phyloP scores from a whole-genome alignment of 2,797 vertebrate genomes.

The Geotrypetes seraphini region DNA sequence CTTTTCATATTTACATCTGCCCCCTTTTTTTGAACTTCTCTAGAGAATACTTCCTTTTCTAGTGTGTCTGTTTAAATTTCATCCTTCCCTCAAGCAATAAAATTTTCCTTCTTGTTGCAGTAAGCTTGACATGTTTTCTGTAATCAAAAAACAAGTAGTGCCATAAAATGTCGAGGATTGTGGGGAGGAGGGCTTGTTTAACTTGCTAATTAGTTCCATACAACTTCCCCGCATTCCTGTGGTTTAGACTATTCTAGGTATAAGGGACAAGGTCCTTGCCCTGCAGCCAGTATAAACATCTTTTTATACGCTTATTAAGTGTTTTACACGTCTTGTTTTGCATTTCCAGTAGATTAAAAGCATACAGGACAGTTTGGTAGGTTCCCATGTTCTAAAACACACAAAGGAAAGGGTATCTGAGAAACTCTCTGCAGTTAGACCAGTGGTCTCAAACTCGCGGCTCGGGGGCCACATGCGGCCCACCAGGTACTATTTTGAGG shows the following conservation, averaged over 20 bases:
- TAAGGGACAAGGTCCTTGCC: slow-evolving; percentile 24
- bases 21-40: too few species aligned
- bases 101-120: slow-evolving; percentile 2
- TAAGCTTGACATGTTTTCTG: slow-evolving; percentile 4
- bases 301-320: too few species aligned
- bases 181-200: slow-evolving; percentile 33
- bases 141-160: slow-evolving; percentile 20
- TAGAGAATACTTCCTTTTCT: too few species aligned
- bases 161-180: slow-evolving; percentile 12
- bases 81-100: too few species aligned
- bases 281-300: slow-evolving; percentile 28
- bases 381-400: slow-evolving; percentile 16
- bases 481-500: too few species aligned
- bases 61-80: too few species aligned
- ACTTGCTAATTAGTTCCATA: slow-evolving; percentile 22
- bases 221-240: slow-evolving; percentile 35
- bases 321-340: too few species aligned
- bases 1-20: too few species aligned
- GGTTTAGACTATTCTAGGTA: slow-evolving; percentile 30
- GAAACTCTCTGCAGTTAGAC: too few species aligned
- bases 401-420: slow-evolving; percentile 24
- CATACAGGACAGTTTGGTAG: slow-evolving; percentile 13
- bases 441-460: slow-evolving; percentile 18
- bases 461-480: too few species aligned
- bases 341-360: slow-evolving; percentile 37